A percentile compares a stretch with the other conserved stretches of the same genome.
Conservation (phyloP, 2,113 vertebrate genomes). For the Hippopotamus amphibius region DNA sequence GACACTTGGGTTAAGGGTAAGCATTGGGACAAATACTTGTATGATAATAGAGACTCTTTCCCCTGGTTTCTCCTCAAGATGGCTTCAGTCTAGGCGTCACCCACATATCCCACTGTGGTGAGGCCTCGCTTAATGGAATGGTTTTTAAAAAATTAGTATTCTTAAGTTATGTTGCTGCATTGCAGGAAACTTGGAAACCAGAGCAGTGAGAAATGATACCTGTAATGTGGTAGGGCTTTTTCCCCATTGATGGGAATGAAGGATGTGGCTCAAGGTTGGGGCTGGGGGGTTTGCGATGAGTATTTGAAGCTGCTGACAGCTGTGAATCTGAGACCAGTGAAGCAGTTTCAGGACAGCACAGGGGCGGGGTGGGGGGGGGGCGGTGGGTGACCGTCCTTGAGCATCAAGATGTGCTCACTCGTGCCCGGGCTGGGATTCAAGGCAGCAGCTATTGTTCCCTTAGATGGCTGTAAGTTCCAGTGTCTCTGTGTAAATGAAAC, state of each 20-base stretch:
- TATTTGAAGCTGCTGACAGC: conserved; percentile 36
- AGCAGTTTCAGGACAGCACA: background rate
- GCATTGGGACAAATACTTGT: background rate
- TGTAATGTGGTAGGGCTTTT: background rate
- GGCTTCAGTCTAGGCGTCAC: background rate
- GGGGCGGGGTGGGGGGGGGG: background rate
- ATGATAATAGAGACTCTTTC: background rate
- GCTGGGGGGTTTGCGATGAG: background rate
- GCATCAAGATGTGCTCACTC: background rate
- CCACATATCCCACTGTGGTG: background rate
- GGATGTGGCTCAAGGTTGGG: background rate
- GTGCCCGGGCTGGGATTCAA: background rate
- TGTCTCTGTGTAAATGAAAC: background rate
- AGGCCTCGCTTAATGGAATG: conserved; percentile 31
- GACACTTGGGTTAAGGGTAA: conserved; percentile 34
- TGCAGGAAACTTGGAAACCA: background rate
- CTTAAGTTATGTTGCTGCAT: conserved; percentile 17
- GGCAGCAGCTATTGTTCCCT: background rate
- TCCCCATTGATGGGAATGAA: background rate
- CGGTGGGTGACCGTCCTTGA: background rate
- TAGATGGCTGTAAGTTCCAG: background rate
- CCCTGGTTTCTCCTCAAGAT: conserved; percentile 21
- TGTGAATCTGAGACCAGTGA: conserved; percentile 6
- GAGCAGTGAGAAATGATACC: background rate
- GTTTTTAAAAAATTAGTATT: background rate